Base-by-base conservation (phyloP, 2,888 invertebrate genomes). In the Acleris laterana region DNA sequence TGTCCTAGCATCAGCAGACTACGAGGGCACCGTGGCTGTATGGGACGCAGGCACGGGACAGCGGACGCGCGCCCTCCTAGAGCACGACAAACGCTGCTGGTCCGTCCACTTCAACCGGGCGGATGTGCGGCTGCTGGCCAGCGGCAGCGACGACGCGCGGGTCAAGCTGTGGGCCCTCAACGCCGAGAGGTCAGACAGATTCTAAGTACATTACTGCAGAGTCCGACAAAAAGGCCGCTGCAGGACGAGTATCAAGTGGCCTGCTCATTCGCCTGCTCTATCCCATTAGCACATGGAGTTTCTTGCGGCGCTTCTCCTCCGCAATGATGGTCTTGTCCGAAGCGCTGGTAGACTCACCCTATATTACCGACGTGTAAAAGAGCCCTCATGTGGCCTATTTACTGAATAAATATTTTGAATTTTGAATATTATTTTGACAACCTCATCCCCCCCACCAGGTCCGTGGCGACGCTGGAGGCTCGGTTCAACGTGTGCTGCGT, bases 401-500 rank as follows among this genome's bases (percentile, higher is more conserved):
- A n/a, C n/a, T n/a, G n/a, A n/a, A n/a, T n/a, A n/a, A n/a, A n/a
- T n/a, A n/a, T n/a, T n/a, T n/a, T n/a, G n/a, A n/a, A n/a, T n/a
- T n/a, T n/a, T n/a, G n/a, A n/a, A n/a, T n/a, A n/a, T n/a, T n/a
- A n/a, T n/a, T n/a, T n/a, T n/a, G n/a, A 5, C 25, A 5, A 25
- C 5, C 6, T 7, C 25, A 6, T 51, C 16, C 25, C 2, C n/a
- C 25, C 25, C 2, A 9, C 25, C 55, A 65, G 65, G 74, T 87
- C 87, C 0, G 96, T 98, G 16, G 96, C 97, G 11, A 97, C 97
- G 6, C 89, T 99, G 17, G 98, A 98, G 87, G 98, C 98, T 1
- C 97, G 97, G 87, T 98, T 98, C 69, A 98, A 99, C 88, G 98
- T 99, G 59, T 99, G 98, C 87, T 98, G 98, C 88, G 98, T 99